phyloP scores from a whole-genome alignment of 1,140 invertebrate genomes.

The Drosophila leontia region DNA sequence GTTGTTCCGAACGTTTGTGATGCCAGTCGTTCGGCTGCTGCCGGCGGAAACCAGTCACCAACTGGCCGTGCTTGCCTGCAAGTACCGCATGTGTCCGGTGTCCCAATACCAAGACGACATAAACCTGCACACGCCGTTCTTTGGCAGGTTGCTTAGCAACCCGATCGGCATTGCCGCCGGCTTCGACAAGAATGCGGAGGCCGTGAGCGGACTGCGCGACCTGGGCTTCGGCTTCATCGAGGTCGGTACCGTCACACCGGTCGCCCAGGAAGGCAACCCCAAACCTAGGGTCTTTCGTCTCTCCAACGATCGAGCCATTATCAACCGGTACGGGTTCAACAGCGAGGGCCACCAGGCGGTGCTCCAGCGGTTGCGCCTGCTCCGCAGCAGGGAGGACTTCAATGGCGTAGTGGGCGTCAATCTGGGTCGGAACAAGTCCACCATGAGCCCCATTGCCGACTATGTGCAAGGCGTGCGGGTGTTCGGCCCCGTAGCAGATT shows the following conservation, averaged over 20 bases:
- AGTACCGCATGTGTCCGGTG: slow-evolving; percentile 90
- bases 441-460: slow-evolving; percentile 90
- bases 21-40: slow-evolving; percentile 68
- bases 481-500: slow-evolving; percentile 92
- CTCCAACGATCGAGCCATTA: slow-evolving; percentile 93
- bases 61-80: slow-evolving; percentile 89
- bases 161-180: slow-evolving; percentile 98
- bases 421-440: slow-evolving; percentile 97
- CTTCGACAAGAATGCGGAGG: slow-evolving; percentile 99
- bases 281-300: slow-evolving; percentile 97
- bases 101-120: slow-evolving; percentile 87
- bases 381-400: slow-evolving; percentile 86
- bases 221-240: slow-evolving; percentile 98
- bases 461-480: slow-evolving; percentile 92
- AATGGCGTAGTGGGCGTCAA: slow-evolving; percentile 93
- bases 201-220: slow-evolving; percentile 91
- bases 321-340: slow-evolving; percentile 97
- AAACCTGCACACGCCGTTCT: slow-evolving; percentile 89
- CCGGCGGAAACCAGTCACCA: slow-evolving; percentile 92
- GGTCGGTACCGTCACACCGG: slow-evolving; percentile 97
- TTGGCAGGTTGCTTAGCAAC: slow-evolving; percentile 91
- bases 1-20: slow-evolving; percentile 51
- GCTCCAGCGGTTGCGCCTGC: slow-evolving; percentile 87
- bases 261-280: slow-evolving; percentile 95
- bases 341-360: slow-evolving; percentile 95